Evolutionary conservation across 2,113 vertebrate genomes (phyloP).

Genomic region (Lanius collurio): DNA sequence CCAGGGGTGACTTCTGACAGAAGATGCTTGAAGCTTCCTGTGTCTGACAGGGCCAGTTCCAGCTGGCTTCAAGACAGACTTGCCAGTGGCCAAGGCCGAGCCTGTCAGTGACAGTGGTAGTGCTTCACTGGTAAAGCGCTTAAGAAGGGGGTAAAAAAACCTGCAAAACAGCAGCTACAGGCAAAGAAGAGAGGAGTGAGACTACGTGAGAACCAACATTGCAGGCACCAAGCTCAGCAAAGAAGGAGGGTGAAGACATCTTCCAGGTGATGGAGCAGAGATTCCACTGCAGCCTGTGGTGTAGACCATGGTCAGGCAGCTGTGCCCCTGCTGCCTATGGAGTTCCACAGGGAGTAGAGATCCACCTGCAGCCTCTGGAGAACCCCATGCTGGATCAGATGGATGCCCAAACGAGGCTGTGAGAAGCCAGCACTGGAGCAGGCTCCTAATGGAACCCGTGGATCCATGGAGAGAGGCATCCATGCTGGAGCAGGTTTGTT

Average conservation of each 20-base stretch:
- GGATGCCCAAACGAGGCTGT: neutral
- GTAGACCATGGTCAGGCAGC: neutral
- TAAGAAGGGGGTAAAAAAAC: neutral
- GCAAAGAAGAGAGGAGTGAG: neutral
- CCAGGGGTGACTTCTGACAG: neutral
- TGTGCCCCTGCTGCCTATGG: neutral
- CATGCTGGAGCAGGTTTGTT: neutral
- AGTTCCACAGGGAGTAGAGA: fast-evolving
- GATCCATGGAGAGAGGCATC: neutral
- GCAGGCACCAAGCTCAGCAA: neutral
- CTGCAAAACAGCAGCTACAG: neutral
- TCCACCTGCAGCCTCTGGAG: neutral
- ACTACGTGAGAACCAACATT: neutral
- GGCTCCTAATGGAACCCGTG: neutral
- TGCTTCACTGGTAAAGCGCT: neutral
- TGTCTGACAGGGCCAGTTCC: neutral
- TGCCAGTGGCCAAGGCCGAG: neutral
- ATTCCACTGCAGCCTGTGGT: neutral
- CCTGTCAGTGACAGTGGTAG: fast-evolving
- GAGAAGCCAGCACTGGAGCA: neutral
- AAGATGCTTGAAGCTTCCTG: neutral
- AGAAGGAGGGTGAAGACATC: neutral
- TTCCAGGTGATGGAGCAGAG: neutral
- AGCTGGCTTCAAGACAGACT: neutral
- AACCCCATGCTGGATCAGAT: neutral